These are phyloP conservation scores for Pluvialis apricaria DNA, from an alignment of 2,113 vertebrate genomes.

Conservation along the genomic window DNA sequence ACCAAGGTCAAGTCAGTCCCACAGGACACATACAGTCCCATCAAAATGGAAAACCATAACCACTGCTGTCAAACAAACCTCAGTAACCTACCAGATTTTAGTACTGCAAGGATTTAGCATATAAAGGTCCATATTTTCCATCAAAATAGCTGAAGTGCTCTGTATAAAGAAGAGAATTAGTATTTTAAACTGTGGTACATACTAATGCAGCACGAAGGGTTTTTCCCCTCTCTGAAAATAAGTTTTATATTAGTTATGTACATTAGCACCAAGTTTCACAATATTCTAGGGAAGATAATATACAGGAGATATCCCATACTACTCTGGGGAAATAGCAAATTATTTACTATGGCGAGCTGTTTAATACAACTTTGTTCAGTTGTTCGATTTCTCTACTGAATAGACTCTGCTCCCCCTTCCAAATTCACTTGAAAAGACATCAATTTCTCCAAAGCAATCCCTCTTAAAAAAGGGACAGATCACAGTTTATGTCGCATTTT, in stretches of 20 bases:
- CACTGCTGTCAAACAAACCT: not conserved
- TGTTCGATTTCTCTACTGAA: not conserved
- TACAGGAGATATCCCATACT: not conserved
- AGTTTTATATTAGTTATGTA: not conserved
- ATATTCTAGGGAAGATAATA: not conserved
- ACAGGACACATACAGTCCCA: not conserved
- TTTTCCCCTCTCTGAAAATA: not conserved
- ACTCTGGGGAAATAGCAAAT: not conserved
- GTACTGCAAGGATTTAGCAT: conserved; percentile 99
- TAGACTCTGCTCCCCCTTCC: not conserved
- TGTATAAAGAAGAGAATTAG: conserved; percentile 45
- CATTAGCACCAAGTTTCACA: not conserved
- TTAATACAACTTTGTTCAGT: not conserved
- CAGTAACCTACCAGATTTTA: conserved; percentile 92
- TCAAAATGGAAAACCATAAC: not conserved
- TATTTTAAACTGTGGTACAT: not conserved
- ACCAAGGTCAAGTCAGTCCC: not conserved
- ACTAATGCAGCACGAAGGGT: not conserved
- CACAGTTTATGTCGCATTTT: not conserved
- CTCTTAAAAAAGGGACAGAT: not conserved
- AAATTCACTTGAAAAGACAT: not conserved
- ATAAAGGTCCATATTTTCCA: conserved; percentile 98
- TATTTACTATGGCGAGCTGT: not conserved
- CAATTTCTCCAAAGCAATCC: not conserved
- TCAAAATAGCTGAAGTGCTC: conserved; percentile 97